phyloP scores from a whole-genome alignment of 2,113 vertebrate genomes.

The Andinoacara biseriatus region DNA sequence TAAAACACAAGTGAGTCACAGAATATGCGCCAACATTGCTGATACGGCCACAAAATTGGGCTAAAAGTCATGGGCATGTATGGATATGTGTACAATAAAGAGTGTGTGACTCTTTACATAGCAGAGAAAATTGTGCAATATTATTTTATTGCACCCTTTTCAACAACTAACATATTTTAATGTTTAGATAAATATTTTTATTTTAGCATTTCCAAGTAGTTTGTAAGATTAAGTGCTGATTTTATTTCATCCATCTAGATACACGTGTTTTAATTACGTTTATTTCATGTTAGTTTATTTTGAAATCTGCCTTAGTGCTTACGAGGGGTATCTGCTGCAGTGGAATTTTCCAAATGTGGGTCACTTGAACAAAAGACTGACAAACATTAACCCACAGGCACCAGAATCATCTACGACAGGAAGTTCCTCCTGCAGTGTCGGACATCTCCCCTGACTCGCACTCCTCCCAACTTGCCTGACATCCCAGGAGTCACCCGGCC shows the following conservation, averaged over 20 bases:
- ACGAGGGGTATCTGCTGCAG: background rate
- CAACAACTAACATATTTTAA: background rate
- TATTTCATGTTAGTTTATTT: background rate
- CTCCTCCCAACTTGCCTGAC: constrained; percentile 88
- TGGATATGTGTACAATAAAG: background rate
- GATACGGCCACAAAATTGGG: constrained; percentile 5
- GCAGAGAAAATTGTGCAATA: background rate
- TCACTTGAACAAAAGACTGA: background rate
- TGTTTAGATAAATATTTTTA: background rate
- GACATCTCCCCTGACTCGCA: constrained; percentile 89
- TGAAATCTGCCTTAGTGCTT: background rate
- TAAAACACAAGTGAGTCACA: constrained; percentile 14
- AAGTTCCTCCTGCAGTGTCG: constrained; percentile 94
- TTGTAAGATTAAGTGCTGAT: background rate
- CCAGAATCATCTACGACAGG: constrained; percentile 92
- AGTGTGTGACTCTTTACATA: background rate
- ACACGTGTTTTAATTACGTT: background rate
- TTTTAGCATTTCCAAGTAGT: background rate
- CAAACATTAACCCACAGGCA: constrained; percentile 56
- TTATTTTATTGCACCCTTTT: background rate
- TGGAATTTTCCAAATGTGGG: background rate
- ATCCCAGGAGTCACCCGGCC: constrained; percentile 90
- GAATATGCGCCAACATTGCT: background rate
- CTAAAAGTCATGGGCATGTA: constrained; percentile 18
- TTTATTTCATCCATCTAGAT: background rate